Conservation (phyloP, 2,888 invertebrate genomes). For the Anodontia alba region DNA sequence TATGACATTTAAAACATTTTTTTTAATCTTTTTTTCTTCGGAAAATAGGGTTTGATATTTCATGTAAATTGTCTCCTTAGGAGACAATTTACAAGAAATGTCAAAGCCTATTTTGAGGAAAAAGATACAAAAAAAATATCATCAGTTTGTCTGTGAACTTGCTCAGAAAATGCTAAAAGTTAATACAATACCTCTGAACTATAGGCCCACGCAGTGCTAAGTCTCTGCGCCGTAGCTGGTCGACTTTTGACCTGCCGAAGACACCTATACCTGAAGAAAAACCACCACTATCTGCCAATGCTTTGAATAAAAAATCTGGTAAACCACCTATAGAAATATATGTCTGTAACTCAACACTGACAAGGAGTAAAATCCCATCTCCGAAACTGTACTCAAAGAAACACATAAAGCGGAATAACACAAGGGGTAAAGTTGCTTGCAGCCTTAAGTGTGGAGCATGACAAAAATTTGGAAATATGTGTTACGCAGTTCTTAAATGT, state of each 20-base stretch:
- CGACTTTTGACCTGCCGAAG: conserved; percentile 70
- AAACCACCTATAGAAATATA: conserved; percentile 36
- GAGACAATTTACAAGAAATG: too few species aligned
- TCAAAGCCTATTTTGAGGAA: too few species aligned
- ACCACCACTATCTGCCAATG: conserved; percentile 20
- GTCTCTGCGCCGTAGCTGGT: conserved; percentile 72
- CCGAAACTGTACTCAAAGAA: conserved; percentile 45
- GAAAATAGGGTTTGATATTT: too few species aligned
- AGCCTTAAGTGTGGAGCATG: conserved; percentile 17
- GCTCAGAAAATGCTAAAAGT: background rate
- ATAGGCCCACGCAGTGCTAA: conserved; percentile 67
- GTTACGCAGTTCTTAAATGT: conserved; percentile 1
- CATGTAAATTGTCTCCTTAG: too few species aligned
- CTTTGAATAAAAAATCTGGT: conserved; percentile 41
- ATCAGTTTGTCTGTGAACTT: too few species aligned
- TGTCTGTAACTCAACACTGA: conserved; percentile 35
- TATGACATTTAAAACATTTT: too few species aligned
- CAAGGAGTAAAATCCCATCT: conserved; percentile 66
- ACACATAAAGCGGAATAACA: conserved; percentile 45
- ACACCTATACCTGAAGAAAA: conserved; percentile 70
- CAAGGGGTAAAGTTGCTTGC: conserved; percentile 67
- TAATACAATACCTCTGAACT: conserved; percentile 14
- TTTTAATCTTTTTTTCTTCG: too few species aligned
- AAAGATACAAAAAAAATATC: too few species aligned
- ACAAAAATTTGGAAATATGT: background rate